phyloP scores from a whole-genome alignment of 2,113 vertebrate genomes.

The Rhabdomys dilectus region DNA sequence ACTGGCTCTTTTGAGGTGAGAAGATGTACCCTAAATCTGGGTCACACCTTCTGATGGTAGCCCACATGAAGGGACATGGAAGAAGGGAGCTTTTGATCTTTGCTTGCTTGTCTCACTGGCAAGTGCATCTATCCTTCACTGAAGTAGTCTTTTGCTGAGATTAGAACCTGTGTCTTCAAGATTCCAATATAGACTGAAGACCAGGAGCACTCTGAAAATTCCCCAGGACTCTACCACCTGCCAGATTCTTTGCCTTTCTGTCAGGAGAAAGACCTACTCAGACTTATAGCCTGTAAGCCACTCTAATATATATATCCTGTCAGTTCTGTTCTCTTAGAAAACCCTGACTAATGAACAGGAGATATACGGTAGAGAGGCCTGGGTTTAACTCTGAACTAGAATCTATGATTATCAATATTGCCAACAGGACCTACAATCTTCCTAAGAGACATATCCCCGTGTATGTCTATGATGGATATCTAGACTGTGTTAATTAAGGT shows the following conservation, averaged over 20 bases:
- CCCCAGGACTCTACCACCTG: neutral
- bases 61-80: neutral
- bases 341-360: neutral
- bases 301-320: neutral
- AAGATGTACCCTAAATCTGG: neutral
- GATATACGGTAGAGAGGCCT: neutral
- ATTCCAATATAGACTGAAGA: neutral
- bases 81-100: neutral
- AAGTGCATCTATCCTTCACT: neutral
- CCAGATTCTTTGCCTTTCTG: neutral
- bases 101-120: neutral
- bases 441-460: neutral
- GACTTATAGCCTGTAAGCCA: neutral
- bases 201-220: neutral
- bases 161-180: neutral
- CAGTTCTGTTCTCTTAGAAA: neutral
- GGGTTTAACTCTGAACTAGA: neutral
- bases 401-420: neutral
- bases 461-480: neutral
- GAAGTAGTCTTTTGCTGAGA: neutral
- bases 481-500: neutral
- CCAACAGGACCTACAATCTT: neutral
- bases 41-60: neutral
- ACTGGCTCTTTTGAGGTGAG: neutral
- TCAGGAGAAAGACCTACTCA: neutral